phyloP scores from a whole-genome alignment of 2,888 invertebrate species.

The Homarus gammarus region DNA sequence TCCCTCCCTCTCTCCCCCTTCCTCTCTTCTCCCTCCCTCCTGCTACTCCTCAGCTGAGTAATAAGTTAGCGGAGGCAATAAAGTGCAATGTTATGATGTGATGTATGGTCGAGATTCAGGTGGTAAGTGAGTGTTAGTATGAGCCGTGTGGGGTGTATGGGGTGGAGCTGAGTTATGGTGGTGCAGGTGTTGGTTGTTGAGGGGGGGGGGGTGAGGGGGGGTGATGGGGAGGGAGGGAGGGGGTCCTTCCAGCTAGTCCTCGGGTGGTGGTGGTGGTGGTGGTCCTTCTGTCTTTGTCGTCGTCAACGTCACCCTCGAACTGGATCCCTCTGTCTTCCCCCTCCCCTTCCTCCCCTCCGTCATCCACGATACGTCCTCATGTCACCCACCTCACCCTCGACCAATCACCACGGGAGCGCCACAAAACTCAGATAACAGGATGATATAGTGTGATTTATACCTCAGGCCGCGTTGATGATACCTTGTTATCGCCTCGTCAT shows the following conservation, averaged over 20 bases:
- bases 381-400: no score
- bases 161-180: slow-evolving; percentile 1
- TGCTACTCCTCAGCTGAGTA: neutral
- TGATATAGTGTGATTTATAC: no score
- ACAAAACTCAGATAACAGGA: no score
- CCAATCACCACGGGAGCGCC: no score
- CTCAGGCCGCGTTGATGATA: no score
- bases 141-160: neutral
- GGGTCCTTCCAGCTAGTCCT: neutral
- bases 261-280: neutral
- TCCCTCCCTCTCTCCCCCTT: neutral
- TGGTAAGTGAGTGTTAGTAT: neutral
- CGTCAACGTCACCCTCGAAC: neutral
- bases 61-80: neutral
- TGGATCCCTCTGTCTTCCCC: no score
- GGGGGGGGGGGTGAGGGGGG: neutral
- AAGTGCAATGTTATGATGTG: neutral
- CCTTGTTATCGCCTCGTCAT: neutral
- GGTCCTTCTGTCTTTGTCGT: neutral
- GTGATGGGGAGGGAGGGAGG: no score
- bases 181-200: neutral
- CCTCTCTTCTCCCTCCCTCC: neutral
- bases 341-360: no score
- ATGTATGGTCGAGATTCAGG: neutral
- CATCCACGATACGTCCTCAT: no score